Base-by-base conservation (phyloP, 2,888 invertebrate species). In the Agrotis puta region DNA sequence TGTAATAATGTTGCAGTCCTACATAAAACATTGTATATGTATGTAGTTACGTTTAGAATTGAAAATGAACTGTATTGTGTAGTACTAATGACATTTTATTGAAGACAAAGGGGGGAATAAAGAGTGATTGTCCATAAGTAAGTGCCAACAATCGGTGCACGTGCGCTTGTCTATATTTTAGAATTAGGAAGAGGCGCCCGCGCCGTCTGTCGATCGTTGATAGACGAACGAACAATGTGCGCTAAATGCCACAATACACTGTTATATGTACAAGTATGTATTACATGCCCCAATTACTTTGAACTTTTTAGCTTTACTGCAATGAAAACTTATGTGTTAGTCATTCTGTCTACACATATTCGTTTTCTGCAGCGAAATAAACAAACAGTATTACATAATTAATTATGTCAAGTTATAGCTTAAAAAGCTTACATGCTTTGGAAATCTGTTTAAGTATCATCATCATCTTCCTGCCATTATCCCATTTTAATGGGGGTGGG, bases 141-240 rank as follows among this genome's bases (percentile, higher is more conserved):
- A 83, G 79, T 82, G 81, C 76, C 70, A 74, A 76, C 79, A 77
- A 76, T 75, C 66, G 74, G 69, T 64, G 67, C 81, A 87, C 88
- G 85, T 87, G 87, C 85, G 87, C 84, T 86, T 78, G 79, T 68
- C 86, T 84, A 86, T 89, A 89, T 90, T 90, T 90, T 89, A 85
- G 88, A 84, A 87, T 88, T 87, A 79, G 86, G 85, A 88, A 85
- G 81, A 79, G 82, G 74, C 79, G 82, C 87, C 83, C 70, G 79
- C 79, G 82, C 86, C 79, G 83, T 59, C 81, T 84, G 84, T 86
- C 88, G 87, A 83, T 84, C 74, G 77, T 70, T 85, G 89, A 85
- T 73, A 59, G 85, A 85, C 70, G 82, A 77, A 81, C 62, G 71
- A 78, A 79, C 86, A 71, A 78, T 80, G 74, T 65, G 79, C 63